These are phyloP conservation scores for Pseudochaenichthys georgianus DNA, from an alignment of 2,797 vertebrate species.

Conservation along the genomic window DNA sequence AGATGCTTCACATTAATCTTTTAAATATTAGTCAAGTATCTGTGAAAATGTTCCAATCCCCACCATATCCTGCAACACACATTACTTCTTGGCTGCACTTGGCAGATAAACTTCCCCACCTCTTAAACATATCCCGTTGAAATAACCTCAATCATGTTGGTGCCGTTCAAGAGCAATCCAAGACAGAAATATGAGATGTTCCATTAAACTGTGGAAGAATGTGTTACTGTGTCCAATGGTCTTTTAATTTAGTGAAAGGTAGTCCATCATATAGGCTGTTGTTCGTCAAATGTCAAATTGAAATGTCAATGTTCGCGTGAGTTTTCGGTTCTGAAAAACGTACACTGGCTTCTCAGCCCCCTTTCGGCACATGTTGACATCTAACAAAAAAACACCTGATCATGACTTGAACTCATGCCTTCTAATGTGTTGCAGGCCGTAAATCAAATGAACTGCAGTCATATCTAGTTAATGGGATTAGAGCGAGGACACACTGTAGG, in stretches of 20 bases:
- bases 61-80: constrained; percentile 22
- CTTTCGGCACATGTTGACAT: constrained; percentile 40
- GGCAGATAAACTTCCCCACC: not conserved
- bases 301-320: constrained; percentile 1
- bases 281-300: constrained; percentile 15
- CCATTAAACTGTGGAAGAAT: constrained; percentile 13
- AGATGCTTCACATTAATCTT: constrained; percentile 29
- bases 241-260: constrained; percentile 24
- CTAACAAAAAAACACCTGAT: constrained; percentile 64
- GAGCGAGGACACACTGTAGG: constrained; percentile 71
- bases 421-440: constrained; percentile 65
- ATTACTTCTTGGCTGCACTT: constrained; percentile 13
- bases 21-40: constrained; percentile 30
- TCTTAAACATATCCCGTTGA: constrained; percentile 13
- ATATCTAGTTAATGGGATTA: constrained; percentile 79
- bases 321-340: constrained; percentile 20
- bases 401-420: constrained; percentile 70
- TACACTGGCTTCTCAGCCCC: not conserved
- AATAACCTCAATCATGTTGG: constrained; percentile 15
- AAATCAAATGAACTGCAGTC: constrained; percentile 77
- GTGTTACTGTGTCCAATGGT: constrained; percentile 7
- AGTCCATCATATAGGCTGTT: not conserved
- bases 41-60: constrained; percentile 25
- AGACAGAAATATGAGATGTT: not conserved
- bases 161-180: constrained; percentile 19